phyloP scores from a whole-genome alignment of 2,888 invertebrate species.

The Criorhina ranunculi region DNA sequence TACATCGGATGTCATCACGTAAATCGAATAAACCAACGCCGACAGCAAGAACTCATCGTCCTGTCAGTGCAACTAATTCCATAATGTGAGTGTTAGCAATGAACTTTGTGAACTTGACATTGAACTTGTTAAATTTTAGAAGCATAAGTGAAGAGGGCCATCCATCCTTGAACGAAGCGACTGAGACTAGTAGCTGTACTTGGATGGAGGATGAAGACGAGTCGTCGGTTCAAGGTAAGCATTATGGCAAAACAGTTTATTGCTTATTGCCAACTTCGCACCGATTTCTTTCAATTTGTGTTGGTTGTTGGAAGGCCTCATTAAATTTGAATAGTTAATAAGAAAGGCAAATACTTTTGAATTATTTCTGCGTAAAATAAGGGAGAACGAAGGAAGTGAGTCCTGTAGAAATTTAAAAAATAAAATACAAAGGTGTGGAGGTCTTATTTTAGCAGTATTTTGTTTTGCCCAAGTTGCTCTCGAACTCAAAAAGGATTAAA shows the following conservation, averaged over 20 bases:
- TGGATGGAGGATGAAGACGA: slow-evolving; percentile 83
- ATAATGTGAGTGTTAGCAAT: slow-evolving; percentile 81
- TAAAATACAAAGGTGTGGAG: no score
- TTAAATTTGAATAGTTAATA: neutral
- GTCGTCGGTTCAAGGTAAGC: slow-evolving; percentile 71
- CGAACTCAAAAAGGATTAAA: no score
- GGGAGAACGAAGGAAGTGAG: no score
- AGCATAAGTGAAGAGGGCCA: slow-evolving; percentile 79
- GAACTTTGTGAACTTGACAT: slow-evolving; percentile 37
- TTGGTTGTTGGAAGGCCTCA: neutral
- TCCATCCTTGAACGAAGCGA: slow-evolving; percentile 82
- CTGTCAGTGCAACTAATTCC: slow-evolving; percentile 82
- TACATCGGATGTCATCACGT: slow-evolving; percentile 84
- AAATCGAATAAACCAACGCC: slow-evolving; percentile 81
- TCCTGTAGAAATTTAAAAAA: no score
- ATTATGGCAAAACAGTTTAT: neutral
- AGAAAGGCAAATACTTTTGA: neutral
- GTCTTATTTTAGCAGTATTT: no score
- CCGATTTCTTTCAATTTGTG: neutral
- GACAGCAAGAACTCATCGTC: slow-evolving; percentile 78
- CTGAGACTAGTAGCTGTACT: slow-evolving; percentile 84
- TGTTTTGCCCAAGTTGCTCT: no score
- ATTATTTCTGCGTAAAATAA: no score
- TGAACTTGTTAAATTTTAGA: slow-evolving; percentile 57
- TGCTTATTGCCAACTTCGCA: neutral